Evolutionary conservation across 1,140 invertebrate genomes (phyloP).

Genomic region (Glossosoma conforme): DNA sequence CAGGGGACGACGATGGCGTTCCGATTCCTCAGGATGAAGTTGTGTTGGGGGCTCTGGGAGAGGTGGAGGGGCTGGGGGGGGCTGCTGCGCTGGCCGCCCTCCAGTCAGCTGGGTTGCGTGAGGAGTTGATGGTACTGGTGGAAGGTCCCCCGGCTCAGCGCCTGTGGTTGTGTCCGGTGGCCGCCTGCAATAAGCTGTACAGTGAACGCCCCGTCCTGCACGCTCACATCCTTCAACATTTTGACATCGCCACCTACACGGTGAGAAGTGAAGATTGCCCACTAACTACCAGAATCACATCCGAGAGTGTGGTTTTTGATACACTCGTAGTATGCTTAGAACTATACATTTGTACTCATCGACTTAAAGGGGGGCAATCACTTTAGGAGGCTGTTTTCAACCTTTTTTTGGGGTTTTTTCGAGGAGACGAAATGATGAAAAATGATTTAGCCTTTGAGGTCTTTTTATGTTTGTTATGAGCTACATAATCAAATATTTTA

Average conservation of each 20-base stretch:
- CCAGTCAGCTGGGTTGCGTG: constrained; percentile 9
- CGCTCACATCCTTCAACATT: constrained; percentile 24
- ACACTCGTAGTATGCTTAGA: too few relatives aligned
- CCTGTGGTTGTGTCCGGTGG: constrained; percentile 24
- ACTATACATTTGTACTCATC: too few relatives aligned
- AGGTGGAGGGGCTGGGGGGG: constrained; percentile 4
- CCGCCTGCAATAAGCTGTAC: constrained; percentile 22
- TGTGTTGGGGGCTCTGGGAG: not conserved
- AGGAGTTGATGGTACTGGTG: constrained; percentile 8
- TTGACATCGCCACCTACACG: constrained; percentile 22
- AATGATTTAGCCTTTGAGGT: too few relatives aligned
- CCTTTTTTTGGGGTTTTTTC: too few relatives aligned
- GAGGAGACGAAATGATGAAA: too few relatives aligned
- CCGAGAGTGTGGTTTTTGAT: too few relatives aligned
- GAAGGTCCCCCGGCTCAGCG: not conserved
- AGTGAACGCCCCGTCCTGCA: constrained; percentile 17
- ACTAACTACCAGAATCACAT: too few relatives aligned
- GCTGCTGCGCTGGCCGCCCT: not conserved
- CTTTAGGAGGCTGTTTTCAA: too few relatives aligned
- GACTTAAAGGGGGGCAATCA: too few relatives aligned
- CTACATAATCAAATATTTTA: too few relatives aligned
- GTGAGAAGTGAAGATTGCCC: too few relatives aligned
- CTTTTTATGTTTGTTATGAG: not conserved
- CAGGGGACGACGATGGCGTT: not conserved
- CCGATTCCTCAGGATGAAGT: not conserved